Evolutionary conservation across 1,140 invertebrate genomes (phyloP).

Genomic region (Octopus sinensis): DNA sequence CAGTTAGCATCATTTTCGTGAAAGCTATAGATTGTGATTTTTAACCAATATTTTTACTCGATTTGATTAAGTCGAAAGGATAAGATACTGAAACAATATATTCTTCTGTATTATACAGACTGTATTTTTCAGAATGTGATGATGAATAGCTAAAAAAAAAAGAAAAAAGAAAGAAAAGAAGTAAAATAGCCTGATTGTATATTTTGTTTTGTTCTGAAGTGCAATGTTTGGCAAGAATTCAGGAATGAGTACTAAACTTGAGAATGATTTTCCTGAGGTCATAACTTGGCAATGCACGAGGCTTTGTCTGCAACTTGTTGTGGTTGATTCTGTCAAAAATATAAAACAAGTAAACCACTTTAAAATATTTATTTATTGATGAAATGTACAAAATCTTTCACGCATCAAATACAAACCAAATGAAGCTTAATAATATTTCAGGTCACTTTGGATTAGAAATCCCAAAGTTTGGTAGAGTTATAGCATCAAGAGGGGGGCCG

Average conservation of each 20-base stretch:
- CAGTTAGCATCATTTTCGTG: not conserved
- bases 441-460: not conserved
- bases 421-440: not conserved
- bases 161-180: too few species aligned
- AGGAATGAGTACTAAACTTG: slow-evolving; percentile 5
- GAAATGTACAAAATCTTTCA: slow-evolving; percentile 5
- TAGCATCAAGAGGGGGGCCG: not conserved
- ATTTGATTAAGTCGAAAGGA: slow-evolving; percentile 7
- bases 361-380: slow-evolving; percentile 1
- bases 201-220: not conserved
- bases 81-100: not conserved
- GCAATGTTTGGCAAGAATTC: not conserved
- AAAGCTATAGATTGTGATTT: not conserved
- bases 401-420: not conserved
- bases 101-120: not conserved
- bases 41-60: not conserved
- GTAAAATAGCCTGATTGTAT: not conserved
- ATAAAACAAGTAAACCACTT: not conserved
- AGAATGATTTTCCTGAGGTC: slow-evolving; percentile 1
- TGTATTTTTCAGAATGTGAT: not conserved
- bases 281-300: slow-evolving; percentile 1
- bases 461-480: slow-evolving; percentile 2
- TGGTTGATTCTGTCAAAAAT: not conserved
- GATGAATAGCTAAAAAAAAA: not conserved
- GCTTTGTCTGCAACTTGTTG: not conserved